Percentiles rank a stretch among this genome's conserved stretches.
Conservation (phyloP, 2,797 vertebrate species). For the Brotula barbata region DNA sequence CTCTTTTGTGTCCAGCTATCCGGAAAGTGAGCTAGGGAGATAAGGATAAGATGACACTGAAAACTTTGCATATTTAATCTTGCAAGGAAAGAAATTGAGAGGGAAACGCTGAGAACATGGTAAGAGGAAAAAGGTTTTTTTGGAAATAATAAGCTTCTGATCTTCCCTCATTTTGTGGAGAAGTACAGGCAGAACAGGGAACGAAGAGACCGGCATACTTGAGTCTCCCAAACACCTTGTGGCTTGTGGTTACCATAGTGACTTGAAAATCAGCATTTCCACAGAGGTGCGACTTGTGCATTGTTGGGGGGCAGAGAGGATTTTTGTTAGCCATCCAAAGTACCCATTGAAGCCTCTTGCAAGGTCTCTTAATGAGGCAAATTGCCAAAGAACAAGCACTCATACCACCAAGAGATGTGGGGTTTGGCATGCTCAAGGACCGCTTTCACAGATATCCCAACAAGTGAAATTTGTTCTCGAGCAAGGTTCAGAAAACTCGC, state of each 20-base stretch:
- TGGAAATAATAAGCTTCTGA: constrained; percentile 13
- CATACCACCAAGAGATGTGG: constrained; percentile 16
- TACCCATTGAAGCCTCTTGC: constrained; percentile 36
- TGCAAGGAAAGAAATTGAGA: constrained; percentile 1
- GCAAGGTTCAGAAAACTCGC: constrained; percentile 22
- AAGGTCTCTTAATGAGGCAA: constrained; percentile 35
- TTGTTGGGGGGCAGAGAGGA: constrained; percentile 28
- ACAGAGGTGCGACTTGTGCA: constrained; percentile 53
- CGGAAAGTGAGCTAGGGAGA: background rate
- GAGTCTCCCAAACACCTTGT: constrained; percentile 41
- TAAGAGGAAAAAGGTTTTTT: constrained; percentile 12
- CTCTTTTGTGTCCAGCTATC: constrained; percentile 5
- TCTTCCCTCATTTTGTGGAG: constrained; percentile 20
- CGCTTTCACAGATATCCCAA: constrained; percentile 20
- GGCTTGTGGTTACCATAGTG: constrained; percentile 57
- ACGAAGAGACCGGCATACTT: constrained; percentile 33
- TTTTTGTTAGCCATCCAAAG: constrained; percentile 26
- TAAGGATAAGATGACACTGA: constrained; percentile 10
- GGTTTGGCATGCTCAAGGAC: constrained; percentile 35
- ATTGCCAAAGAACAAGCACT: constrained; percentile 61
- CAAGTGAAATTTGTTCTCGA: constrained; percentile 9
- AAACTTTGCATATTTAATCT: constrained; percentile 14
- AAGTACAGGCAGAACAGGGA: constrained; percentile 15
- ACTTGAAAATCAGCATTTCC: constrained; percentile 57
- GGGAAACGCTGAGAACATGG: background rate